phyloP scores from a whole-genome alignment of 1,140 invertebrate genomes.

The Cotesia glomerata region DNA sequence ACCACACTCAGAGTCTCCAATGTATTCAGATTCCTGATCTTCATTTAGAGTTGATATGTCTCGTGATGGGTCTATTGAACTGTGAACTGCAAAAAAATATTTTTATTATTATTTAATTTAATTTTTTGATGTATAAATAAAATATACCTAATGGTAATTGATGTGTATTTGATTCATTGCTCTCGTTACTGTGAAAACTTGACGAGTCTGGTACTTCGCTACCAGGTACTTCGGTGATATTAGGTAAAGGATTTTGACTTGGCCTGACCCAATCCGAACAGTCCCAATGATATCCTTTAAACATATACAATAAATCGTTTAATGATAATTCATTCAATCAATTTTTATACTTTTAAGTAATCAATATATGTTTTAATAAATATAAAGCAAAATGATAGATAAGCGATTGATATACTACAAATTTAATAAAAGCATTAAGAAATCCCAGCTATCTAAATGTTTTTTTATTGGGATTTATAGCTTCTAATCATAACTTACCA shows the following conservation, averaged over 20 bases:
- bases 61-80: constrained; percentile 66
- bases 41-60: constrained; percentile 74
- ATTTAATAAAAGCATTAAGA: neutral
- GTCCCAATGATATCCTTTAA: constrained; percentile 92
- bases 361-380: no score
- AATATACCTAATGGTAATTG: constrained; percentile 62
- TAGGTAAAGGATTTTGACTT: constrained; percentile 82
- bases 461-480: neutral
- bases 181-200: constrained; percentile 87
- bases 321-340: no score
- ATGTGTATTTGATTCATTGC: constrained; percentile 76
- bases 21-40: constrained; percentile 75
- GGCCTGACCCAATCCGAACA: constrained; percentile 91
- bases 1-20: constrained; percentile 71
- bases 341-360: no score
- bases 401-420: neutral
- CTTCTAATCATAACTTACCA: constrained; percentile 52
- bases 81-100: constrained; percentile 50
- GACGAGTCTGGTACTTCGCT: constrained; percentile 90
- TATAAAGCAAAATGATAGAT: neutral
- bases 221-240: constrained; percentile 90
- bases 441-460: neutral
- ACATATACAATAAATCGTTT: constrained; percentile 10
- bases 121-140: neutral
- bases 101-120: neutral